Evolutionary conservation across 2,888 invertebrate species (phyloP).

Genomic region (Aphodius granarius): DNA sequence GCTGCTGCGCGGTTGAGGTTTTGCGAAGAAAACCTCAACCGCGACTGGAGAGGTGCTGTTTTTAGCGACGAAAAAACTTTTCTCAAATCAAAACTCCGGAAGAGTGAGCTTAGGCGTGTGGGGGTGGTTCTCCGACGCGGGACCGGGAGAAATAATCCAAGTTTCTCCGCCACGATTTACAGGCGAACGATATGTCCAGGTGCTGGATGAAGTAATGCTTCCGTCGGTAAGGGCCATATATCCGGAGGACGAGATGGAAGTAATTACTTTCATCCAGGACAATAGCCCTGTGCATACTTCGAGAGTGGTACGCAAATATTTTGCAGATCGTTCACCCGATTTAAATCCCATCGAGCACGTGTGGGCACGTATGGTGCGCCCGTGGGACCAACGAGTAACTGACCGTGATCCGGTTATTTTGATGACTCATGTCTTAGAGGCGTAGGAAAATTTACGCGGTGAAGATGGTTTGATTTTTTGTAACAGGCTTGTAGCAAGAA

Average conservation of each 20-base stretch:
- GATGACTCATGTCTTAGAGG: not conserved
- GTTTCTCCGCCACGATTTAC: not conserved
- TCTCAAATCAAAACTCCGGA: not conserved
- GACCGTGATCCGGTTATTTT: not conserved
- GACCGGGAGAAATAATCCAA: not conserved
- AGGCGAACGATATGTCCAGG: not conserved
- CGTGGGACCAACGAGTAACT: not conserved
- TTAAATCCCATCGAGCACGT: conserved; percentile 9
- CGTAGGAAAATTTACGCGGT: not conserved
- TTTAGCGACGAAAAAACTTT: conserved; percentile 4
- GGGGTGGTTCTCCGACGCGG: not conserved
- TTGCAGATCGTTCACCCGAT: conserved; percentile 4
- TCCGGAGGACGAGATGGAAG: not conserved
- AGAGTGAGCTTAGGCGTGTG: not conserved
- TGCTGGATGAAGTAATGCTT: not conserved
- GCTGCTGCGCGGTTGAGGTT: not conserved
- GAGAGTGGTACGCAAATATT: not conserved
- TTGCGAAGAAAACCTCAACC: conserved; percentile 10
- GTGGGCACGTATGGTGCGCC: not conserved
- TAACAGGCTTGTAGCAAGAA: not conserved
- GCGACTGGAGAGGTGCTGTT: not conserved
- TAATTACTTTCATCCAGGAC: conserved; percentile 10
- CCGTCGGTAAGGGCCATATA: not conserved
- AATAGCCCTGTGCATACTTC: conserved; percentile 4
- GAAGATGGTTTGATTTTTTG: not conserved